Evolutionary conservation across 2,797 vertebrate species (phyloP).

Genomic region (Phaenicophaeus curvirostris): DNA sequence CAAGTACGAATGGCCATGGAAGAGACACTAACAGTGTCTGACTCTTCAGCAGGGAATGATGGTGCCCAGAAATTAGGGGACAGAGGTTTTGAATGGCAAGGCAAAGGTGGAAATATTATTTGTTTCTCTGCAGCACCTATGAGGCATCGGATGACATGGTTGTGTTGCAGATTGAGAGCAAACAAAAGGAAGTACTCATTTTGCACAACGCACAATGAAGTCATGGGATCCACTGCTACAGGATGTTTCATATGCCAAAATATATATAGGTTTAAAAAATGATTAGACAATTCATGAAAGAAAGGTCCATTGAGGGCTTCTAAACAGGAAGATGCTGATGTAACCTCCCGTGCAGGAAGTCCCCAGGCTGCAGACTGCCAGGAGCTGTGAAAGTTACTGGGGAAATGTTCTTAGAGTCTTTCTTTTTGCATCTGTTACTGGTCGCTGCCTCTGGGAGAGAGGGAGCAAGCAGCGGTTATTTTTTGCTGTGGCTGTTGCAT

Average conservation of each 20-base stretch:
- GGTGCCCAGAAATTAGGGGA: not conserved
- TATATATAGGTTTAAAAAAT: slow-evolving; percentile 57
- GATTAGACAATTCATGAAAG: slow-evolving; percentile 64
- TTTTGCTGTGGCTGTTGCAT: not conserved
- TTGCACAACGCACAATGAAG: slow-evolving; percentile 25
- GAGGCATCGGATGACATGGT: not conserved
- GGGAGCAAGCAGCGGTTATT: not conserved
- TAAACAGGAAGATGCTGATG: slow-evolving; percentile 71
- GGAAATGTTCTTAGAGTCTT: not conserved
- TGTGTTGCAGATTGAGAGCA: not conserved
- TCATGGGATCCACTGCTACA: slow-evolving; percentile 59
- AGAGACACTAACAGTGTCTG: not conserved
- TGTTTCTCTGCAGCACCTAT: not conserved
- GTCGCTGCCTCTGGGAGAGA: slow-evolving; percentile 19
- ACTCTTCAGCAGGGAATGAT: accelerated
- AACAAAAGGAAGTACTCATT: slow-evolving; percentile 42
- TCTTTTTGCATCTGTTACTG: slow-evolving; percentile 40
- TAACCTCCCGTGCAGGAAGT: slow-evolving; percentile 63
- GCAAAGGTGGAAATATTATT: not conserved
- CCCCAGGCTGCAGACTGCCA: slow-evolving; percentile 34
- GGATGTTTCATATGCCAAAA: slow-evolving; percentile 60
- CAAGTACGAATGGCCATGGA: accelerated
- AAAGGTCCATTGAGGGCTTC: slow-evolving; percentile 53
- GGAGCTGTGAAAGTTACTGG: slow-evolving; percentile 16
- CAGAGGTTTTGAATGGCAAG: not conserved